A percentile compares a stretch with the other conserved stretches of the same genome.
phyloP scores from a whole-genome alignment of 2,888 invertebrate genomes.

The Pedicia rivosa region DNA sequence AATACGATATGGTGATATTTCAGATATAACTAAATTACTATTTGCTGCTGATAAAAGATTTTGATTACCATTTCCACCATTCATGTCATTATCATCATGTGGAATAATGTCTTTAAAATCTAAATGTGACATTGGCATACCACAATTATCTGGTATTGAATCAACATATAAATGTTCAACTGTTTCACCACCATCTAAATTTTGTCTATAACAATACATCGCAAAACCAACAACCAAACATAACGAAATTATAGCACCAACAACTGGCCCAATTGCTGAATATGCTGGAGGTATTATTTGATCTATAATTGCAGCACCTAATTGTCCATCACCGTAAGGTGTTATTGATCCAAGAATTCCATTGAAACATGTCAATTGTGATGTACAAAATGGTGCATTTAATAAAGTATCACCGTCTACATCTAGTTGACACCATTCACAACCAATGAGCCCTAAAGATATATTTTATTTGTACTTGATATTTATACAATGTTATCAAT shows the following conservation, averaged over 20 bases:
- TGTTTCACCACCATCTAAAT: constrained; percentile 23
- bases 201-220: constrained; percentile 70
- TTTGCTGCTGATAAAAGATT: constrained; percentile 22
- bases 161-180: constrained; percentile 34
- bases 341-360: constrained; percentile 70
- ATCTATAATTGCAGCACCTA: constrained; percentile 27
- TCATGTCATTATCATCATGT: constrained; percentile 29
- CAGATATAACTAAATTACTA: constrained; percentile 37
- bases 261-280: constrained; percentile 72
- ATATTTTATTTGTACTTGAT: no score
- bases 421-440: constrained; percentile 82
- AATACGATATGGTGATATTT: constrained; percentile 73
- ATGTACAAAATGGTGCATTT: constrained; percentile 59
- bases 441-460: constrained; percentile 60
- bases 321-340: constrained; percentile 62
- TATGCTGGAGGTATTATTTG: constrained; percentile 33
- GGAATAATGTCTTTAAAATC: constrained; percentile 50
- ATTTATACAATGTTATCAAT: no score
- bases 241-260: constrained; percentile 69
- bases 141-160: constrained; percentile 36
- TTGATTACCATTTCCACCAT: constrained; percentile 20
- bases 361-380: constrained; percentile 68
- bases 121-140: constrained; percentile 55
- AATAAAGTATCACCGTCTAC: constrained; percentile 54
- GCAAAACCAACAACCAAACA: constrained; percentile 66